Evolutionary conservation across 2,888 invertebrate genomes (phyloP), one percentile per base, ranked within the genome.

Genomic region (Drosophila colorata): DNA sequence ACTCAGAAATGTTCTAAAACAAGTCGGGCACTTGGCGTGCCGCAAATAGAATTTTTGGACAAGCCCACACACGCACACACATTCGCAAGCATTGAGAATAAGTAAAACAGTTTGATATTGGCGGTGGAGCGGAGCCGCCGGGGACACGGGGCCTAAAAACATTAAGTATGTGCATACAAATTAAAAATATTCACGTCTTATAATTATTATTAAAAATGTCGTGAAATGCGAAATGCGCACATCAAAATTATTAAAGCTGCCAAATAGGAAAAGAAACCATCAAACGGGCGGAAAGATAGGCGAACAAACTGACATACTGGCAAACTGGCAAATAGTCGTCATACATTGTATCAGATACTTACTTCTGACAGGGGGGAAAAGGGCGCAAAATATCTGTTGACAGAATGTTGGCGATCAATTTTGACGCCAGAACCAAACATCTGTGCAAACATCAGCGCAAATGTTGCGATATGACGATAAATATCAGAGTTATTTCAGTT

Each of bases 131-230:
- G 11, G 28, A 7, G 6, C 6, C 7, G 14, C 3, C 28, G 28
- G 28, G 28, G 28, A 8, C 37, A 9, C 13, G 3, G 25, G 48
- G 53, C 23, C 20, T 35, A 35, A 23, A 28, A 67, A 25, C 25
- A 71, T 56, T 47, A 58, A 63, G 51, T 48, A 63, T 74, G 73
- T 60, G 71, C 60, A 78, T 64, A 61, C 14, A 71, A 74, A 79
- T 74, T 80, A 72, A 80, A 80, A 83, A 75, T 80, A 75, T 72
- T 74, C 84, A 80, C 80, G 80, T 83, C 69, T 61, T 72, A 63
- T 64, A 75, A 83, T 72, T 64, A 55, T 64, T 56, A 61, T 61
- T 64, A 77, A 78, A 68, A 70, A 72, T 83, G 69, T 68, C 74
- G 64, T 65, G 40, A 80, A 79, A 70, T 80, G 76, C 74, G 69